Percentiles rank a stretch among this genome's conserved stretches.
These are phyloP conservation scores for Quadroppia sp. DNA, from an alignment of 2,888 invertebrate genomes.

Conservation along the genomic window DNA sequence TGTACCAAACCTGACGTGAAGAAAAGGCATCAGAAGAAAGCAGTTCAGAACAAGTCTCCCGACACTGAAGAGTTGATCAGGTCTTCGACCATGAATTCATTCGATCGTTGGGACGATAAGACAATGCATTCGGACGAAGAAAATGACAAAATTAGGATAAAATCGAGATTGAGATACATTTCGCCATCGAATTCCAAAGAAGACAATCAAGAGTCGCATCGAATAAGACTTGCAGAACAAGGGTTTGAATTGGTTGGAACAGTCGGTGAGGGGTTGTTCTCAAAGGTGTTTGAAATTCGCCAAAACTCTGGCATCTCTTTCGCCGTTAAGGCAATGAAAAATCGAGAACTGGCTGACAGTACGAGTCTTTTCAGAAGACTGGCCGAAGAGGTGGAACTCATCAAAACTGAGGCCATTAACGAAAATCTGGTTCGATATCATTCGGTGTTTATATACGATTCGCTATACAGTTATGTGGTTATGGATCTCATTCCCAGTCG, in stretches of 20 bases:
- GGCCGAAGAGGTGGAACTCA: not conserved
- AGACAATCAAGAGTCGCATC: not conserved
- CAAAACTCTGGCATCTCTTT: not conserved
- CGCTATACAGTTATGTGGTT: not conserved
- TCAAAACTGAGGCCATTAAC: not conserved
- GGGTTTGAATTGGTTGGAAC: not conserved
- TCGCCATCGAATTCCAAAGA: not conserved
- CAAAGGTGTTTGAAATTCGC: not conserved
- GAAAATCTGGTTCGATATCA: conserved; percentile 2
- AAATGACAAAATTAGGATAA: not conserved
- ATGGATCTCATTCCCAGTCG: not conserved
- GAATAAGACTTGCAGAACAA: not conserved
- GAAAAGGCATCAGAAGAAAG: too few species aligned
- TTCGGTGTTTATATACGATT: not conserved
- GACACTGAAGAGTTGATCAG: too few species aligned
- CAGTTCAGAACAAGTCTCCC: not conserved
- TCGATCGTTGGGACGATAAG: not conserved
- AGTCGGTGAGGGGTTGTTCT: not conserved
- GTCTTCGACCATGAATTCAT: not conserved
- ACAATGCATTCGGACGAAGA: not conserved
- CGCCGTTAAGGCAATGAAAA: not conserved
- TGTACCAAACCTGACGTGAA: too few species aligned
- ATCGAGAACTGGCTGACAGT: not conserved
- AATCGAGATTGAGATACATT: not conserved
- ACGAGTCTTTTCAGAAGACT: not conserved